Percentiles rank a stretch among this genome's conserved stretches.
phyloP scores from a whole-genome alignment of 2,113 vertebrate species.

The Podilymbus podiceps region DNA sequence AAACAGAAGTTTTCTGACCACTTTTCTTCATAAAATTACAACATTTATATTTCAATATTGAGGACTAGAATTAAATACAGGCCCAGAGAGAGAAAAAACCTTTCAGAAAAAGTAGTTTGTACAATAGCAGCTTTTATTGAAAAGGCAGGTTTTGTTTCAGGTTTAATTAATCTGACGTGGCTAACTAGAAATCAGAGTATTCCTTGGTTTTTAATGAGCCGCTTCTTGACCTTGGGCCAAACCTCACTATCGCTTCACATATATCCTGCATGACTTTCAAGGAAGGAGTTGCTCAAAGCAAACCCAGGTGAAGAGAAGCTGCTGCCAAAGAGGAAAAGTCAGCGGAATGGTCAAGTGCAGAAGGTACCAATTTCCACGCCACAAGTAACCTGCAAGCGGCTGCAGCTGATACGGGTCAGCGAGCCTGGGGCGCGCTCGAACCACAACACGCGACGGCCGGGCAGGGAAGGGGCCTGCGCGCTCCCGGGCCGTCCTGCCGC shows the following conservation, averaged over 20 bases:
- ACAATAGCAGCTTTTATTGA: slow-evolving; percentile 36
- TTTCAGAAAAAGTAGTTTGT: neutral
- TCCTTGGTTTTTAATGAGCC: neutral
- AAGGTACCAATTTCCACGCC: neutral
- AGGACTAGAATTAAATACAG: slow-evolving; percentile 4
- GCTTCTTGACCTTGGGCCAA: neutral
- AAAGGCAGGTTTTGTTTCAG: neutral
- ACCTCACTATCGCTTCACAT: neutral
- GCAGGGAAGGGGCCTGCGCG: neutral
- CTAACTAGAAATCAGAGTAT: neutral
- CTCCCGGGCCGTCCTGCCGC: neutral
- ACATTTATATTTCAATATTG: neutral
- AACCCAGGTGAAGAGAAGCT: neutral
- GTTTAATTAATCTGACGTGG: neutral
- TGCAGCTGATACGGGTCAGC: rapidly evolving
- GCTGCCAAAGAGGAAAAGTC: neutral
- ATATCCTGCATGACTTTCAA: rapidly evolving
- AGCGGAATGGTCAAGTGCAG: neutral
- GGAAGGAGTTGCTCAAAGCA: neutral
- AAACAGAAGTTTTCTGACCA: neutral
- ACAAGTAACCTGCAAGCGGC: neutral
- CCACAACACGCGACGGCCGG: rapidly evolving
- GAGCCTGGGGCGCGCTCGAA: neutral
- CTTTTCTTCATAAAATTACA: neutral
- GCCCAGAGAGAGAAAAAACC: neutral